These are phyloP conservation scores for Rattus rattus DNA, from an alignment of 2,113 vertebrate genomes.

Conservation along the genomic window DNA sequence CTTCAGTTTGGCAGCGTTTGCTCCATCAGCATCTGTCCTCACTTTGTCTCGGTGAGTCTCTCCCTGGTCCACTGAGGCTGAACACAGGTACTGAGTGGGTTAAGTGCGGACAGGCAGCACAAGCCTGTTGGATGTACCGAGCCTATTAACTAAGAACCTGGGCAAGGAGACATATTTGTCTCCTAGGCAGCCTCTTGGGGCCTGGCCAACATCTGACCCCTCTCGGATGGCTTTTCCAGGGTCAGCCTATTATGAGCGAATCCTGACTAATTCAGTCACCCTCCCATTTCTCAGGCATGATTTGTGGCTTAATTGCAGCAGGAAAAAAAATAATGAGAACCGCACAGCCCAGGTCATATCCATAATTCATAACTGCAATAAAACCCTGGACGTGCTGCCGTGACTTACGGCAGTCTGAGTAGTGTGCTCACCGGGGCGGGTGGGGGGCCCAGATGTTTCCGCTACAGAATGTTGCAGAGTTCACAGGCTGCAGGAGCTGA, in stretches of 20 bases:
- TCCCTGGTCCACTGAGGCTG: not conserved
- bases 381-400: conserved; percentile 78
- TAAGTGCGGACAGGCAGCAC: not conserved
- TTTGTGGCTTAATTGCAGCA: conserved; percentile 83
- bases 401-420: conserved; percentile 80
- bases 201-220: conserved; percentile 48
- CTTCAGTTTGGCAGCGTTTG: not conserved
- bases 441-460: conserved; percentile 86
- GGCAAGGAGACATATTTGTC: not conserved
- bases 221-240: conserved; percentile 70
- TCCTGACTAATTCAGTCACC: conserved; percentile 77
- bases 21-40: not conserved
- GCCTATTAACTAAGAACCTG: conserved; percentile 20
- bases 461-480: conserved; percentile 67
- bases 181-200: not conserved
- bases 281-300: conserved; percentile 78
- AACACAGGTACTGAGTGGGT: not conserved
- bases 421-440: conserved; percentile 66
- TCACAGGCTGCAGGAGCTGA: conserved; percentile 69
- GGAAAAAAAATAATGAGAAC: conserved; percentile 82
- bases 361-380: conserved; percentile 85
- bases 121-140: fast-evolving
- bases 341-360: conserved; percentile 77
- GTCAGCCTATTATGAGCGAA: conserved; percentile 74
- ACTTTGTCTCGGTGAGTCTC: fast-evolving